Percentiles rank a stretch among this genome's conserved stretches.
Conservation (phyloP, 2,113 vertebrate species). For the Furnarius figulus region DNA sequence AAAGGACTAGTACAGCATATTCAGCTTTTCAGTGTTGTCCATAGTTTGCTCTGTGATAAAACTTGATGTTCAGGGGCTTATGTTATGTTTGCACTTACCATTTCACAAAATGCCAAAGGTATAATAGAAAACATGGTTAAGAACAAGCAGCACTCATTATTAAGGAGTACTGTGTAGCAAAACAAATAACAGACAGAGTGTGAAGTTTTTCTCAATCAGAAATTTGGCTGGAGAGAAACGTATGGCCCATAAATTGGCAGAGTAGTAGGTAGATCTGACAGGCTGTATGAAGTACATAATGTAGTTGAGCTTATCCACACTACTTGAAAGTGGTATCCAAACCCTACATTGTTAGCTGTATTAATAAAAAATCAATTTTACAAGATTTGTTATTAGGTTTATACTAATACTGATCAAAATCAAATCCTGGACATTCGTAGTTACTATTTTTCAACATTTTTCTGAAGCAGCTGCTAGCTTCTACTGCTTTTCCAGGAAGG, state of each 20-base stretch:
- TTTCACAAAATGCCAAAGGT: not conserved
- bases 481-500: not conserved
- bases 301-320: not conserved
- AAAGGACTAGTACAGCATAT: not conserved
- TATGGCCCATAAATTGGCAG: not conserved
- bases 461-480: not conserved
- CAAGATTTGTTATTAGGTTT: not conserved
- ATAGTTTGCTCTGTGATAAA: not conserved
- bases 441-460: not conserved
- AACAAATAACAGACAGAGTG: not conserved
- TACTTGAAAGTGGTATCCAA: not conserved
- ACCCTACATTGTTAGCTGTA: not conserved
- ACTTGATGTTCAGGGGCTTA: not conserved
- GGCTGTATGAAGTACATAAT: not conserved
- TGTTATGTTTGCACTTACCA: not conserved
- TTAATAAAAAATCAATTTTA: not conserved
- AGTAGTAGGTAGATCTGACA: slow-evolving; percentile 15
- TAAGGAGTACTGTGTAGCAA: not conserved
- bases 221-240: not conserved
- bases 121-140: not conserved
- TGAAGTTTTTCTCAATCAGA: not conserved
- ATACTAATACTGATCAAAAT: not conserved
- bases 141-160: not conserved
- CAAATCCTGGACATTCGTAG: not conserved
- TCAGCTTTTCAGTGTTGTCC: not conserved